Evolutionary conservation across 2,888 invertebrate species (phyloP).

Genomic region (Aplocera efformata): DNA sequence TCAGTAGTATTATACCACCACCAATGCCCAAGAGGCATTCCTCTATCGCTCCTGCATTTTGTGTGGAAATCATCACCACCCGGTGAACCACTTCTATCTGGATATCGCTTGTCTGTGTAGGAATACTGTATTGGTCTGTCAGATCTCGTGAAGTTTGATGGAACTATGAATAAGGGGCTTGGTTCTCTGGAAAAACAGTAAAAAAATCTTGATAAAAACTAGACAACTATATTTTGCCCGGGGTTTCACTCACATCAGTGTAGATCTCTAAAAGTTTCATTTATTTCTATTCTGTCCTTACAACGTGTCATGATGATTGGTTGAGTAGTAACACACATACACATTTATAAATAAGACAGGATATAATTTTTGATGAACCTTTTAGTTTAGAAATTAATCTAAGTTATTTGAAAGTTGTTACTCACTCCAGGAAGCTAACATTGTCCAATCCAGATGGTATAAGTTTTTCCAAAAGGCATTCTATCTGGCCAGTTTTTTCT

Average conservation of each 20-base stretch:
- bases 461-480: conserved; percentile 83
- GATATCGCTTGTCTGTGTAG: conserved; percentile 58
- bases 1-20: conserved; percentile 82
- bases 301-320: no score
- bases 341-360: no score
- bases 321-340: no score
- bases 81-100: conserved; percentile 29
- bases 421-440: conserved; percentile 51
- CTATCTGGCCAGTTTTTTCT: conserved; percentile 52
- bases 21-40: conserved; percentile 75
- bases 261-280: no score
- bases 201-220: background rate
- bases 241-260: no score
- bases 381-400: no score
- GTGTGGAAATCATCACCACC: conserved; percentile 53
- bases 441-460: conserved; percentile 77
- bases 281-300: no score
- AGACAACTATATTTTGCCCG: no score
- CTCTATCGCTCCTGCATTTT: conserved; percentile 49
- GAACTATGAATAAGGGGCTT: conserved; percentile 85
- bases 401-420: conserved; percentile 3
- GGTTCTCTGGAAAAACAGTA: conserved; percentile 42
- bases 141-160: conserved; percentile 88
- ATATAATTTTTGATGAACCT: no score
- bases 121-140: conserved; percentile 79